Evolutionary conservation across 2,113 vertebrate species (phyloP), one percentile per base, ranked within the genome.

Genomic region (Phasianus colchicus): DNA sequence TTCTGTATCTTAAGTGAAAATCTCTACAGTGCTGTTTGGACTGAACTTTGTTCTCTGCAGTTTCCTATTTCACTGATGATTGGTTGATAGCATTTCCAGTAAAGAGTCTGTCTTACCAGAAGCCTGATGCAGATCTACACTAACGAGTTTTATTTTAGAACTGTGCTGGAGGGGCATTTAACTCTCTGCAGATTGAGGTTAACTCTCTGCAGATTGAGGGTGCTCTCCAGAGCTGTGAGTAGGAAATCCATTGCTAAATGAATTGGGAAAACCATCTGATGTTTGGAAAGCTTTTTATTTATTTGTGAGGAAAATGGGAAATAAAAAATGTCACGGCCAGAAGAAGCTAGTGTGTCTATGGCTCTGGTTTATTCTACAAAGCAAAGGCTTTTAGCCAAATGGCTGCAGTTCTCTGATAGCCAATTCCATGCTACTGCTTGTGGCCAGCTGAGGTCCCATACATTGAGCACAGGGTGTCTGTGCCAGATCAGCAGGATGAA

Each of bases 391-490:
- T 52, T 15, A 18, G 6, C 5, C 6, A 27, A 24, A 30, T 2
- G 22, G 4, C 22, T 63, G 60, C 15, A 0, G 0, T 3, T 70
- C 7, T 45, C 17, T 4, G 63, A 6, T 0, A 5, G 10, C 2
- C 29, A 25, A 40, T 57, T 10, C 19, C 8, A 1, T 0, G 3
- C 3, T 27, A 1, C n/a, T 47, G 15, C 40, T 30, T 8, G 11
- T 10, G 34, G 16, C 32, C 24, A 13, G 7, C 17, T 1, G 4
- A 1, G 24, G 32, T 21, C 12, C 48, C 17, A 2, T 1, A 40
- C 17, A 2, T 0, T 24, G 54, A 14, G 8, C 30, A 7, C n/a
- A 3, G 0, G 5, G n/a, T 27, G 27, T 0, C 16, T 2, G 2
- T 54, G 27, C 11, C 1, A 1, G 19, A 38, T 45, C 34, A 24